phyloP scores from a whole-genome alignment of 2,888 invertebrate genomes.

The Dryobota labecula region DNA sequence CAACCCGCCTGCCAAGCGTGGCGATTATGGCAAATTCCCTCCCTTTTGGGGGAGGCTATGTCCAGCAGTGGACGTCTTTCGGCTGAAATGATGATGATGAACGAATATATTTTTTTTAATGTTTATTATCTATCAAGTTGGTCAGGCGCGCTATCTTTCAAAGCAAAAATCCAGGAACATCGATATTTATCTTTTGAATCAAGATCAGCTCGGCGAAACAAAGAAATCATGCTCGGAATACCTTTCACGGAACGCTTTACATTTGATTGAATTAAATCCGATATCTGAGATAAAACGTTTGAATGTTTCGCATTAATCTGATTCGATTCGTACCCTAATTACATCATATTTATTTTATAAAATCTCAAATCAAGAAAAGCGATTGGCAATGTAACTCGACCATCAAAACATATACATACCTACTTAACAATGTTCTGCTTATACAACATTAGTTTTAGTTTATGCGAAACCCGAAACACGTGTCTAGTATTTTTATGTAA shows the following conservation, averaged over 20 bases:
- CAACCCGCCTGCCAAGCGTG: no score
- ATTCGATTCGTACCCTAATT: conserved; percentile 33
- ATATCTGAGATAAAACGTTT: conserved; percentile 40
- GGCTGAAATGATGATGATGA: no score
- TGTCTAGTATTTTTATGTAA: no score
- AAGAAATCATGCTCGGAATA: conserved; percentile 32
- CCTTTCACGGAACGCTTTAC: conserved; percentile 34
- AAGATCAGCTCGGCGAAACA: conserved; percentile 32
- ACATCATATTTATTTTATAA: conserved; percentile 29
- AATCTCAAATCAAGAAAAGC: conserved; percentile 12
- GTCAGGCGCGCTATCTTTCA: neutral
- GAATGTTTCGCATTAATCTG: conserved; percentile 28
- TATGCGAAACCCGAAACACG: no score
- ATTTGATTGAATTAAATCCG: conserved; percentile 51
- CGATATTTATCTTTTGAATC: conserved; percentile 37
- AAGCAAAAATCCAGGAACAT: conserved; percentile 2
- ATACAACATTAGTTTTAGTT: no score
- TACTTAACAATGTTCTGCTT: neutral
- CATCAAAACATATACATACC: no score
- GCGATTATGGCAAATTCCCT: no score
- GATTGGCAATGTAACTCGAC: neutral
- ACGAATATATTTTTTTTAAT: no score
- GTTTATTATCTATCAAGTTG: neutral
- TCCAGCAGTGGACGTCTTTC: no score
- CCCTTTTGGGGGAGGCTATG: no score